phyloP scores from a whole-genome alignment of 2,797 vertebrate species.

The Scomberomorus guttatus region DNA sequence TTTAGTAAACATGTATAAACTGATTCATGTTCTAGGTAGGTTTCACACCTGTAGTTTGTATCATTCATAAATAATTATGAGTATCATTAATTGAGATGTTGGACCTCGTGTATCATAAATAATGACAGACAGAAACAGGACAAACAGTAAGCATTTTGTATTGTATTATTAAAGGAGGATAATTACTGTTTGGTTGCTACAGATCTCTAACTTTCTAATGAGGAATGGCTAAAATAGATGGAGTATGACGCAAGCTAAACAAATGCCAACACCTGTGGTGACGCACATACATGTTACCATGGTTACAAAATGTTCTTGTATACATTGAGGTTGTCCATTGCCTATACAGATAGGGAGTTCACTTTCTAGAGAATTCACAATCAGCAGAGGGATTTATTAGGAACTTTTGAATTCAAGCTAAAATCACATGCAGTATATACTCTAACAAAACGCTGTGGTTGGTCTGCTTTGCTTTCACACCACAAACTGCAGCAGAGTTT shows the following conservation, averaged over 20 bases:
- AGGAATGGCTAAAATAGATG: not conserved
- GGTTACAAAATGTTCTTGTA: too few relatives aligned
- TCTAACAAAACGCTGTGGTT: too few relatives aligned
- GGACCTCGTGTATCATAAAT: not conserved
- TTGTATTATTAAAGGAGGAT: not conserved
- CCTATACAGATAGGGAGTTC: too few relatives aligned
- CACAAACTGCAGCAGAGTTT: too few relatives aligned
- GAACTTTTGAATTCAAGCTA: not conserved
- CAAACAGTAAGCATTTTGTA: too few relatives aligned
- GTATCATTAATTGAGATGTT: not conserved
- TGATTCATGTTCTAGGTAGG: too few relatives aligned
- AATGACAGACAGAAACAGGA: not conserved
- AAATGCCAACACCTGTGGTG: too few relatives aligned
- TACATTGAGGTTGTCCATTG: too few relatives aligned
- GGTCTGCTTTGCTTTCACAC: too few relatives aligned
- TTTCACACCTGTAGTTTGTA: not conserved
- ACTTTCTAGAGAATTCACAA: too few relatives aligned
- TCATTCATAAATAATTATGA: not conserved
- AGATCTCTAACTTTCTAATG: not conserved
- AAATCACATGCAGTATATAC: too few relatives aligned
- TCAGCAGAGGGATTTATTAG: too few relatives aligned
- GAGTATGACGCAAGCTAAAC: not conserved
- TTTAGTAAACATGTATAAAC: not conserved
- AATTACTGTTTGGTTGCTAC: not conserved
- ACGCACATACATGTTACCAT: not conserved